Base-by-base conservation (phyloP, 2,113 vertebrate species). In the Erinaceus europaeus region DNA sequence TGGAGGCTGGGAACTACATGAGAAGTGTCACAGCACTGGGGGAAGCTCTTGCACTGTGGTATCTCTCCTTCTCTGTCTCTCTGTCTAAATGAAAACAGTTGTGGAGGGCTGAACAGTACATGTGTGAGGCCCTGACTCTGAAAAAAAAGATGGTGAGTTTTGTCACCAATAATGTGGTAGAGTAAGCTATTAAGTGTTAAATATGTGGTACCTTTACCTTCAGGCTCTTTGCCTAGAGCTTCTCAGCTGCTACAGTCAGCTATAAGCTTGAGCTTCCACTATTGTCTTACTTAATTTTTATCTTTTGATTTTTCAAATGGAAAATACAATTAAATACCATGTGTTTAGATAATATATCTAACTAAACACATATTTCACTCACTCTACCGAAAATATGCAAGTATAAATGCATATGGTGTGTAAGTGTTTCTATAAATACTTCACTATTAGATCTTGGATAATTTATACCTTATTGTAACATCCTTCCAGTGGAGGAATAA, bases 401-500 rank as follows among this genome's bases (percentile, higher is more conserved):
- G 6, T 59, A 38, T 48, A 52, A 81, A 82, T 42, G 81, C 9
- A 21, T 44, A 84, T n/a, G 5, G 34, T 72, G 29, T 27, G 32
- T 86, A 84, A 50, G 36, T 68, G 83, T 64, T 62, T 75, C 52
- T 84, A 23, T 34, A 84, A 90, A 65, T 36, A 78, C 65, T 76
- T 67, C 34, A 12, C 23, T 40, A 40, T 27, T 78, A 23, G 38
- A 64, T 69, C 27, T 64, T 90, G 15, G 52, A 23, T 68, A 68
- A 79, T 7, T 72, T 88, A 40, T 59, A 6, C 46, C 48, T 91
- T 61, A 59, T 7, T 64, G 1, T 17, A 82, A 65, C 13, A 64
- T 29, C 53, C 15, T 64, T 68, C 29, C 53, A 74, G 29, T 79
- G 32, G 10, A 85, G 80, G 78, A 87, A 52, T 64, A 34, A 76